phyloP scores from a whole-genome alignment of 2,888 invertebrate species.

The Abrostola triplasia region DNA sequence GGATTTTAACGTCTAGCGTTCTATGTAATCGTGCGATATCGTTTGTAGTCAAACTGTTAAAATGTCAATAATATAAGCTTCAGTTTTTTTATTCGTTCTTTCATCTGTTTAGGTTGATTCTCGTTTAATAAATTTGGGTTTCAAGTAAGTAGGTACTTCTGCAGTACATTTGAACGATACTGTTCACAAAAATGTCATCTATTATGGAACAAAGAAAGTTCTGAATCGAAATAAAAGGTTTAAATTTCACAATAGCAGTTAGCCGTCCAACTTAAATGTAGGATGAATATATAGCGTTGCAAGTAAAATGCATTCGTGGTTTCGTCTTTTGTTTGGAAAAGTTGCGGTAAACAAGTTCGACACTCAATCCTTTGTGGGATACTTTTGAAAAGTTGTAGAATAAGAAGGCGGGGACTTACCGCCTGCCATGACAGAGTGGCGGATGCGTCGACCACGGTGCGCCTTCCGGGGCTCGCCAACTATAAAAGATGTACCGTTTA shows the following conservation, averaged over 20 bases:
- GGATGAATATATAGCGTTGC: constrained; percentile 54
- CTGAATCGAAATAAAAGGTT: constrained; percentile 34
- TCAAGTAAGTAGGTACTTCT: constrained; percentile 6
- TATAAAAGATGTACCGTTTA: constrained; percentile 69
- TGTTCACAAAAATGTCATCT: constrained; percentile 12
- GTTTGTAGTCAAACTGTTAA: no score
- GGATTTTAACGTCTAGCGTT: no score
- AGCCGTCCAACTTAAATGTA: constrained; percentile 43
- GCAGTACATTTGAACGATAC: background rate
- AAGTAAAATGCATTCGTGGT: constrained; percentile 73
- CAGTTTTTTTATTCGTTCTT: no score
- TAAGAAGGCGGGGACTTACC: constrained; percentile 65
- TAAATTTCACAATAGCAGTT: constrained; percentile 39
- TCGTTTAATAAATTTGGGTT: background rate
- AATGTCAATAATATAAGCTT: no score
- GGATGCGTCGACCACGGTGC: constrained; percentile 53
- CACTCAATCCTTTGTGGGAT: constrained; percentile 84
- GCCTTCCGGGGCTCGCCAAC: constrained; percentile 54
- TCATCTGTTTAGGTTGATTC: background rate
- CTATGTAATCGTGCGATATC: no score
- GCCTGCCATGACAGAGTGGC: constrained; percentile 67
- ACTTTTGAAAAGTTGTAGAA: constrained; percentile 76
- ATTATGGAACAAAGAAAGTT: constrained; percentile 26
- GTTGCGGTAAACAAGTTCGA: constrained; percentile 82
- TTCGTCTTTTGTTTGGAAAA: constrained; percentile 78